Base-by-base conservation (phyloP, 2,113 vertebrate species). In the Ameiurus melas region DNA sequence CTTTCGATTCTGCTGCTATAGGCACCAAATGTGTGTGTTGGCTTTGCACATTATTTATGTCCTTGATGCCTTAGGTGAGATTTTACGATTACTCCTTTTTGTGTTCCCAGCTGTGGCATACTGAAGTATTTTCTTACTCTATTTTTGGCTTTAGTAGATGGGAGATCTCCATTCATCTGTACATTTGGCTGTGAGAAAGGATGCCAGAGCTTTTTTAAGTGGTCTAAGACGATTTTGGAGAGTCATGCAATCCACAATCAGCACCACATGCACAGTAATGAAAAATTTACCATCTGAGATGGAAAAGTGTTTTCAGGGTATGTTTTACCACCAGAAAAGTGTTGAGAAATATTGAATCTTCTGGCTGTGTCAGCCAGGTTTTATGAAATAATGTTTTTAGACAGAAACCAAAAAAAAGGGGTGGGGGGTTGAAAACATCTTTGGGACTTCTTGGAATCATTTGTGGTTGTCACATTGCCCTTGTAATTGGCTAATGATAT, bases 91-190 rank as follows among this genome's bases (percentile, higher is more conserved):
- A 90, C 9, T 80, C 43, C 62, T 79, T 84, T 83, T 73, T 55
- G 81, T 88, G 71, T 91, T 91, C 90, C 53, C 89, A 92, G 89
- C 91, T 89, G 86, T 27, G 33, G 75, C 89, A 93, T 88, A 86
- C 79, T 90, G 89, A 92, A 93, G 83, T 86, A n/a, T 70, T 93
- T 93, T 92, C 90, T 92, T 89, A 39, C 30, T 13, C 80, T 88
- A 43, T 86, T 86, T 89, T 57, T 43, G 88, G 90, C 88, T 47
- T 85, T 86, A 92, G 90, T 92, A 66, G 16, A 87, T 93, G 87
- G 87, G 91, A 87, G 64, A 90, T 86, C 57, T 90, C 60, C 17
- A 88, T 90, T 78, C 68, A 87, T n/a, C 78, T 81, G 88, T 70
- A 70, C 73, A 84, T 78, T 90, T 66, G 51, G 55, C 57, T 84